phyloP scores from a whole-genome alignment of 2,797 vertebrate genomes.

The Tarsius wallacei region DNA sequence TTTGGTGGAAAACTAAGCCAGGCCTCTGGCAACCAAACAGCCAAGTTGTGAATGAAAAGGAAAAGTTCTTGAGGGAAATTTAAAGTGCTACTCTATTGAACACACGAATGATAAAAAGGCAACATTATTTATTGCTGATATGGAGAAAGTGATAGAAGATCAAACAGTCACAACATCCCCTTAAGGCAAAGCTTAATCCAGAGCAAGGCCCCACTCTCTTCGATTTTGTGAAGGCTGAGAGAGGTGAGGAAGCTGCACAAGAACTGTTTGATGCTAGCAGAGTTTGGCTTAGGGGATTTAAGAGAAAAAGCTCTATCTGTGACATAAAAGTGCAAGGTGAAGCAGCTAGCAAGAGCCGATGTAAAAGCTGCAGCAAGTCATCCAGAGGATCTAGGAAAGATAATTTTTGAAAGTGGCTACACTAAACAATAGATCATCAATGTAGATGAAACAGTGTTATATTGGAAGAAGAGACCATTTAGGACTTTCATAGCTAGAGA shows the following conservation, averaged over 20 bases:
- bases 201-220: neutral
- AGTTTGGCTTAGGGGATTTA: neutral
- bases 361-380: neutral
- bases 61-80: neutral
- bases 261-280: neutral
- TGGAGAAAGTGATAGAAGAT: neutral
- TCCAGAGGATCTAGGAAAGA: neutral
- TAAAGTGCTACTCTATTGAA: neutral
- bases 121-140: neutral
- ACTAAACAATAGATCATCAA: neutral
- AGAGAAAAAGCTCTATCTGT: neutral
- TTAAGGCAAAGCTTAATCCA: neutral
- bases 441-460: neutral
- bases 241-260: neutral
- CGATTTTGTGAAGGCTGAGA: neutral
- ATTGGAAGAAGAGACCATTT: neutral
- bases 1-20: neutral
- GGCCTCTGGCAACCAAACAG: neutral
- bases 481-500: neutral
- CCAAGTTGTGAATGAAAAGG: neutral
- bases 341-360: neutral
- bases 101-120: no score
- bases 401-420: neutral
- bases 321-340: neutral
- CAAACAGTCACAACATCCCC: neutral